Evolutionary conservation across 2,113 vertebrate species (phyloP).

Genomic region (Seriola dumerili): DNA sequence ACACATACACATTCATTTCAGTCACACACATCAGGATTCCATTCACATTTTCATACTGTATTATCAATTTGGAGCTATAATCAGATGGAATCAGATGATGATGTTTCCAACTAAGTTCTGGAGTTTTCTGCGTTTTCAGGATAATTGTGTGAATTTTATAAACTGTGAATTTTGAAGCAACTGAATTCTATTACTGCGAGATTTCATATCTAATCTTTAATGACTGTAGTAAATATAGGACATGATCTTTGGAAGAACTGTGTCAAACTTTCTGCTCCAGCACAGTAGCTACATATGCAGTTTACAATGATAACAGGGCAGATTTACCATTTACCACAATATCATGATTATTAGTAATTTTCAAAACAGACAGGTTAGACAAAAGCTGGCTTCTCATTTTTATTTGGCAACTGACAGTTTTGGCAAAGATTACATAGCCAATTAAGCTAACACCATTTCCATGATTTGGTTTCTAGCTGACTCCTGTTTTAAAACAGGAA

Average conservation of each 20-base stretch:
- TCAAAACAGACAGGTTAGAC: neutral
- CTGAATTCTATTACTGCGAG: neutral
- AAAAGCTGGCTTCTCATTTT: neutral
- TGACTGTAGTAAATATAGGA: neutral
- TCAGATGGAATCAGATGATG: neutral
- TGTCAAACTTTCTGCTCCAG: neutral
- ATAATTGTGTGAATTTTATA: neutral
- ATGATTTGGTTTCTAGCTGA: neutral
- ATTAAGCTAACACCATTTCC: neutral
- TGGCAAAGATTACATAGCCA: neutral
- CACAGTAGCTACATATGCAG: neutral
- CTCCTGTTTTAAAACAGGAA: neutral
- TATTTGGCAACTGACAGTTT: neutral
- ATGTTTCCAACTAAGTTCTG: neutral
- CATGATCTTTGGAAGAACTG: neutral
- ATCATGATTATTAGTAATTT: too few species aligned
- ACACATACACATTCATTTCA: neutral
- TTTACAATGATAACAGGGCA: neutral
- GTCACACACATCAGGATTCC: neutral
- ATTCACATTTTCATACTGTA: constrained; percentile 14
- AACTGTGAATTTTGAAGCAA: neutral
- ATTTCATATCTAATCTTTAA: neutral
- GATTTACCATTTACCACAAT: neutral
- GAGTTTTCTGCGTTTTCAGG: neutral
- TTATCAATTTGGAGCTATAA: constrained; percentile 7